A percentile compares a stretch with the other conserved stretches of the same genome.
phyloP scores from a whole-genome alignment of 2,888 invertebrate species.

The Eremobia ochroleuca region DNA sequence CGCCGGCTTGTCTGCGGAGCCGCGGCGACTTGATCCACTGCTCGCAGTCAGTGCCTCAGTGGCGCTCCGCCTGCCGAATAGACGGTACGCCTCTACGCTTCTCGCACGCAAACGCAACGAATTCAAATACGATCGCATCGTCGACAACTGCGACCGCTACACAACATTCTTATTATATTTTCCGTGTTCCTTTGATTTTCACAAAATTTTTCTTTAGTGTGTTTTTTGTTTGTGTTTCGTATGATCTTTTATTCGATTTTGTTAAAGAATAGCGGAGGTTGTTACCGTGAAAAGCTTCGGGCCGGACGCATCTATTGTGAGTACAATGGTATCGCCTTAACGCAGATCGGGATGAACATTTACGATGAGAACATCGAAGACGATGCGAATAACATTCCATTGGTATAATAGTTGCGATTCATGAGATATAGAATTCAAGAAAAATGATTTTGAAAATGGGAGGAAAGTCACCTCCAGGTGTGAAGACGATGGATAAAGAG shows the following conservation, averaged over 20 bases:
- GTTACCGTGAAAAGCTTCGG: slow-evolving; percentile 70
- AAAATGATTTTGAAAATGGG: slow-evolving; percentile 88
- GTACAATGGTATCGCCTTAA: slow-evolving; percentile 74
- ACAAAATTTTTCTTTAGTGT: slow-evolving; percentile 32
- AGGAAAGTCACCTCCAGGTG: slow-evolving; percentile 80
- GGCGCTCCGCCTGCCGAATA: slow-evolving; percentile 82
- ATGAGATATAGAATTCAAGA: slow-evolving; percentile 70
- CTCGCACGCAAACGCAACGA: slow-evolving; percentile 74
- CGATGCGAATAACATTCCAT: slow-evolving; percentile 67
- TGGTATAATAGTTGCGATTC: slow-evolving; percentile 62
- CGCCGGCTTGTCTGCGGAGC: slow-evolving; percentile 75
- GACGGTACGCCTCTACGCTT: slow-evolving; percentile 75
- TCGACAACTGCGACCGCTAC: slow-evolving; percentile 53
- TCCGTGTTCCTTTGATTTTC: slow-evolving; percentile 45
- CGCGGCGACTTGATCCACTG: slow-evolving; percentile 66
- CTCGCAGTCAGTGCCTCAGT: slow-evolving; percentile 72
- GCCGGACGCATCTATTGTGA: slow-evolving; percentile 73
- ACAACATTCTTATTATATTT: slow-evolving; percentile 42
- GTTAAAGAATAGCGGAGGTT: slow-evolving; percentile 63
- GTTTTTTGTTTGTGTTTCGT: slow-evolving; percentile 66
- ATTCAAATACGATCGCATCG: slow-evolving; percentile 82
- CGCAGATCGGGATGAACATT: slow-evolving; percentile 63
- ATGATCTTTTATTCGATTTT: slow-evolving; percentile 63
- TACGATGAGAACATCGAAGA: slow-evolving; percentile 60
- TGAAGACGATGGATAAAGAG: slow-evolving; percentile 78